Evolutionary conservation across 2,113 vertebrate genomes (phyloP).

Genomic region (Melanerpes formicivorus): DNA sequence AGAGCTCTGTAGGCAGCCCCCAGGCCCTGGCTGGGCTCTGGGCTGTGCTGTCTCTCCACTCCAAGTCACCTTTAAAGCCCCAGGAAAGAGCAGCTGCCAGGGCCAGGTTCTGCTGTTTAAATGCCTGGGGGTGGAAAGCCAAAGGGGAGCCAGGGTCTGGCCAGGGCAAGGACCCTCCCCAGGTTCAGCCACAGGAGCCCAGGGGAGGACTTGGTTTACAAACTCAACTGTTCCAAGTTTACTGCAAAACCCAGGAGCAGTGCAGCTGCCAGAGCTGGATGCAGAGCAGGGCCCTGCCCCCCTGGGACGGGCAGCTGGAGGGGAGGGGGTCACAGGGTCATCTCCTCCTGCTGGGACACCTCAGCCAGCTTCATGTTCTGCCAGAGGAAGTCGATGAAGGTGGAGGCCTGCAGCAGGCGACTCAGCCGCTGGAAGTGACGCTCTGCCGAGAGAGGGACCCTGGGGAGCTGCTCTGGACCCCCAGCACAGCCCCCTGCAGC

Average conservation of each 20-base stretch:
- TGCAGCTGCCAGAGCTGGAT: background rate
- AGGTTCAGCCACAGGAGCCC: background rate
- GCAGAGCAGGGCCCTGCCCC: background rate
- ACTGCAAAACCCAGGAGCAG: constrained; percentile 18
- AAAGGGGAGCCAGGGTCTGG: background rate
- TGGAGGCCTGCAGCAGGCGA: constrained; percentile 87
- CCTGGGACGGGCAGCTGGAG: background rate
- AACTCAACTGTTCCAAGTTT: background rate
- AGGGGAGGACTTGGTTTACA: background rate
- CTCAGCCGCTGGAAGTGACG: constrained; percentile 93
- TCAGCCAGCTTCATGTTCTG: constrained; percentile 89
- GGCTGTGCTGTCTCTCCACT: background rate
- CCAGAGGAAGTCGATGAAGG: constrained; percentile 97
- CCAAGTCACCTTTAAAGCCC: accelerated
- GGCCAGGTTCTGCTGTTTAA: background rate
- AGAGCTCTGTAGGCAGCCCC: too few relatives aligned
- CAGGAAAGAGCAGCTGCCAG: background rate
- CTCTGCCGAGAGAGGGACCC: constrained; percentile 72
- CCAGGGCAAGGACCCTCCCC: background rate
- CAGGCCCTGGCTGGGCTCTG: background rate
- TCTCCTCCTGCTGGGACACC: constrained; percentile 56
- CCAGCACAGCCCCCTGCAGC: background rate
- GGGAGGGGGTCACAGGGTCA: background rate
- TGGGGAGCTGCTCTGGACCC: background rate
- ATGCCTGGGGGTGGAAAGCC: background rate